Percentiles rank a stretch among this genome's conserved stretches.
phyloP scores from a whole-genome alignment of 2,113 vertebrate genomes.

The Vicugna pacos region DNA sequence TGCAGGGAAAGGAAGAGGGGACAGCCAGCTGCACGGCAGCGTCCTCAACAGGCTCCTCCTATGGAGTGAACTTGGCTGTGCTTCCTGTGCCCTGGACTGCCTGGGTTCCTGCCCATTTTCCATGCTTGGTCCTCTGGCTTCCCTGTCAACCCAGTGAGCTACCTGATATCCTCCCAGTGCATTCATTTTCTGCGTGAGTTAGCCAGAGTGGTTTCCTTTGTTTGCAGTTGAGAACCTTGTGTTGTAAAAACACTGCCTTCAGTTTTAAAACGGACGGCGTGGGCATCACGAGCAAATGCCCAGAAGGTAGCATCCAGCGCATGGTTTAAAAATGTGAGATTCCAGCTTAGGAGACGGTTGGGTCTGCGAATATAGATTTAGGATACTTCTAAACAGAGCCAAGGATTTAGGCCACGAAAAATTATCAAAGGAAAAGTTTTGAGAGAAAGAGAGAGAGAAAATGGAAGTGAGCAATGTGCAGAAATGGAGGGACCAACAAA shows the following conservation, averaged over 20 bases:
- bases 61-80: background rate
- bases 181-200: slow-evolving; percentile 61
- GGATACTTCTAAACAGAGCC: background rate
- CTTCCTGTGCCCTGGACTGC: background rate
- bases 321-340: slow-evolving; percentile 23
- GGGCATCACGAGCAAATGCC: slow-evolving; percentile 7
- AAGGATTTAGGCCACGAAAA: background rate
- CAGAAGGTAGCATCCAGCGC: slow-evolving; percentile 1
- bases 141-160: background rate
- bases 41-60: background rate
- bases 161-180: slow-evolving; percentile 48
- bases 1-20: too few species aligned
- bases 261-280: slow-evolving; percentile 29
- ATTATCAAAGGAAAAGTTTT: background rate
- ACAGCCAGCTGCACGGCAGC: background rate
- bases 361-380: background rate
- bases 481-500: background rate
- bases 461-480: background rate
- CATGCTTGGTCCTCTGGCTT: slow-evolving; percentile 29
- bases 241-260: slow-evolving; percentile 1
- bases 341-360: background rate
- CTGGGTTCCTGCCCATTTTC: slow-evolving; percentile 53
- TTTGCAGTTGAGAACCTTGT: slow-evolving; percentile 26
- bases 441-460: background rate
- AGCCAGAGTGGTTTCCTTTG: slow-evolving; percentile 54